Conservation (phyloP, 2,888 invertebrate species). For the Microplitis manilae region DNA sequence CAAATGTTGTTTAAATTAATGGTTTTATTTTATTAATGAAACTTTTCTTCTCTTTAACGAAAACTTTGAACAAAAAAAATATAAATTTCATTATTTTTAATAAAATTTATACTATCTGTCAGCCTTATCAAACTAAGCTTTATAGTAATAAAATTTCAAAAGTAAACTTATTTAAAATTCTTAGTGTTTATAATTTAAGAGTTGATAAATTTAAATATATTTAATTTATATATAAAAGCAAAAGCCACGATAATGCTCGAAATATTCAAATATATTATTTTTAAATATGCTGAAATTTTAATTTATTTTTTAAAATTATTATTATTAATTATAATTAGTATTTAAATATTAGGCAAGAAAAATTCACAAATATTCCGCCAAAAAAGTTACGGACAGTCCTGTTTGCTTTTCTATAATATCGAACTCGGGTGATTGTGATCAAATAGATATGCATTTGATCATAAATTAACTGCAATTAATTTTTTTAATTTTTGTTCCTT, state of each 20-base stretch:
- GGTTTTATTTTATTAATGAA: too few relatives aligned
- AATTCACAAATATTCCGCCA: conserved; percentile 19
- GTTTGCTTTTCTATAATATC: conserved; percentile 32
- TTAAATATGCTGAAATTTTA: background rate
- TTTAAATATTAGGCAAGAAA: conserved; percentile 10
- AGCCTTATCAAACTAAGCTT: background rate
- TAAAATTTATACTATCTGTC: background rate
- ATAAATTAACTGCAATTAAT: conserved; percentile 31
- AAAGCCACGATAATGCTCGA: background rate
- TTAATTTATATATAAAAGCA: background rate
- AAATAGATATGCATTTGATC: conserved; percentile 26
- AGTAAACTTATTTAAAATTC: background rate
- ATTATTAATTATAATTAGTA: background rate
- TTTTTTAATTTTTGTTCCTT: background rate
- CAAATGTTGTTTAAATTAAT: too few relatives aligned
- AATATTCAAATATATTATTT: background rate
- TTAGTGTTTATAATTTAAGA: background rate
- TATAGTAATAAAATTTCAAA: background rate
- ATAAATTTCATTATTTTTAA: background rate
- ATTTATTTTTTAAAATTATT: conserved; percentile 5
- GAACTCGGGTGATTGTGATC: conserved; percentile 41
- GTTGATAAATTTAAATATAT: background rate
- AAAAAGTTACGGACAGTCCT: conserved; percentile 31
- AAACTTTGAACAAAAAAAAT: background rate
- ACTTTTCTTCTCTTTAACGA: too few relatives aligned